Base-by-base conservation (phyloP, 2,888 invertebrate genomes). In the Dolichopus griseipennis region DNA sequence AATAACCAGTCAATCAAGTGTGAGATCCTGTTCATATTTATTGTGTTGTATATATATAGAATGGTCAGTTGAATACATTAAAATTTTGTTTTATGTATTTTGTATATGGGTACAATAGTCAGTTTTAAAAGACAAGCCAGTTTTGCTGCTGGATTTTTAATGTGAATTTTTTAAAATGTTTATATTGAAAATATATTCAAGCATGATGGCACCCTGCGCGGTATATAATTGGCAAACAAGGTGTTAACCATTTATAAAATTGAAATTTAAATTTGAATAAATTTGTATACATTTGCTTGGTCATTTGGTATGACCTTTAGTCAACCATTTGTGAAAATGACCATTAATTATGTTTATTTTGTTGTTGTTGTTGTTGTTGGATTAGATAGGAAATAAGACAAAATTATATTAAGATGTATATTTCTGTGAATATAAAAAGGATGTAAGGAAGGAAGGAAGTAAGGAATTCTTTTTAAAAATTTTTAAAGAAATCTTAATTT, bases 281-380 rank as follows among this genome's bases (percentile, higher is more conserved):
- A 12, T 37, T 37, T 37, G 37, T 27, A 27, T 27, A 27, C 5
- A n/a, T n/a, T n/a, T n/a, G n/a, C 5, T 9, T 34, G 34, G 37
- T 37, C 10, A 1, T 37, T 37, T 37, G 12, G 18, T 61, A 61
- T 61, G 61, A 61, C 61, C 61, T 61, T 61, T 70, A 69, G 69
- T 61, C 8, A 61, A 61, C n/a, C 4, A 20, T 21, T 61, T 10
- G 8, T 9, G 21, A 9, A 12, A 20, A 10, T 8, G 1, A 61
- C 61, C 6, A n/a, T 20, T 61, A 61, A 61, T 20, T 3, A 20
- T 20, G 5, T 61, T 61, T 3, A n/a, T 61, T 61, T 61, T 21
- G n/a, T 2, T 61, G n/a, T 34, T 5, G 4, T 37, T 37, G 12
- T 37, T 10, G 37, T 37, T 27, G 27, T 27, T 27, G 27, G 27